phyloP scores from a whole-genome alignment of 2,888 invertebrate genomes.

The Parnassius glacialis region DNA sequence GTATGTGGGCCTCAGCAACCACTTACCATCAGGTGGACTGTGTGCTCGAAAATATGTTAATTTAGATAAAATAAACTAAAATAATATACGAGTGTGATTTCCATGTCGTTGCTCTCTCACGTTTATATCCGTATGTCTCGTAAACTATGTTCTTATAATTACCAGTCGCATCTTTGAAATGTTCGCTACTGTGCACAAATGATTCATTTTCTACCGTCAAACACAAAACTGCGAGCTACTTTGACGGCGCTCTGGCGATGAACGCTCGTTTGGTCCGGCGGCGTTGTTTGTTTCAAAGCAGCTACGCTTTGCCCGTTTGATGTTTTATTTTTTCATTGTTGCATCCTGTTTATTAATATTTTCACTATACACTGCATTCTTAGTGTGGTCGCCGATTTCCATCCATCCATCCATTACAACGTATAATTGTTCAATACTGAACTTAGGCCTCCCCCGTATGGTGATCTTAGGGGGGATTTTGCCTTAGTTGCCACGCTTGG shows the following conservation, averaged over 20 bases:
- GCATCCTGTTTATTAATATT: constrained; percentile 20
- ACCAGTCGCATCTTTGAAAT: constrained; percentile 50
- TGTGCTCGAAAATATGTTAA: too few relatives aligned
- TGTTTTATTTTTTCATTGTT: constrained; percentile 9
- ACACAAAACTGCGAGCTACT: constrained; percentile 34
- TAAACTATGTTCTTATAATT: constrained; percentile 35
- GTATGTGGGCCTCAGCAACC: too few relatives aligned
- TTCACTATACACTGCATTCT: constrained; percentile 9
- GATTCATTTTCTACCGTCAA: constrained; percentile 54
- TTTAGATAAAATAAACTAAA: too few relatives aligned
- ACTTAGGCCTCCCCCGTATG: too few relatives aligned
- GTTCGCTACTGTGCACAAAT: constrained; percentile 38
- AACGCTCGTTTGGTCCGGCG: constrained; percentile 9
- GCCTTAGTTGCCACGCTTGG: too few relatives aligned
- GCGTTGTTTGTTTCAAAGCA: constrained; percentile 22
- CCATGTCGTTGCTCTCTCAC: neutral
- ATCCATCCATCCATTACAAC: too few relatives aligned
- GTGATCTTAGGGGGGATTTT: too few relatives aligned
- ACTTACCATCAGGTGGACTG: too few relatives aligned
- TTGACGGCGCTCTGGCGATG: constrained; percentile 12
- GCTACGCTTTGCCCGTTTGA: constrained; percentile 14
- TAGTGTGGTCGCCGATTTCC: constrained; percentile 5
- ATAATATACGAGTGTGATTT: too few relatives aligned
- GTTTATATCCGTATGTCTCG: constrained; percentile 20
- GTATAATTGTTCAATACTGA: too few relatives aligned